phyloP scores from a whole-genome alignment of 2,797 vertebrate genomes.

The Halcyon leucocephala region DNA sequence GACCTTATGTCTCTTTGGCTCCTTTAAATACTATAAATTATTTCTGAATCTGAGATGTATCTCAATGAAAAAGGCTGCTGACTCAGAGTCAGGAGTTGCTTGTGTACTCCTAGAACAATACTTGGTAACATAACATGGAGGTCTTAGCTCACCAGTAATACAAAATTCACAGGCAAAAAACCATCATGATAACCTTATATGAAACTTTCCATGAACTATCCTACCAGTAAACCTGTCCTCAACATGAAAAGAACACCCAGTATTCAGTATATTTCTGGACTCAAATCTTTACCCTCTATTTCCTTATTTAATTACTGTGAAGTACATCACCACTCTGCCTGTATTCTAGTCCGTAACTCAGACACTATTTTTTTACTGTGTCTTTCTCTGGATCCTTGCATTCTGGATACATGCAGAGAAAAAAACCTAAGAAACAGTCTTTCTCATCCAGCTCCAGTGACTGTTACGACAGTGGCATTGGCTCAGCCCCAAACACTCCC shows the following conservation, averaged over 20 bases:
- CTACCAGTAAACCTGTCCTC: not conserved
- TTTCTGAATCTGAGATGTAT: not conserved
- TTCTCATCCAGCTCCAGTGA: not conserved
- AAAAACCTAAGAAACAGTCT: not conserved
- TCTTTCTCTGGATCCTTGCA: not conserved
- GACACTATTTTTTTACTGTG: not conserved
- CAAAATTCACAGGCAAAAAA: not conserved
- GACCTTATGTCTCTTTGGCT: not conserved
- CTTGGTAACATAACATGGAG: not conserved
- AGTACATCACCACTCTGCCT: not conserved
- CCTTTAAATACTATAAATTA: not conserved
- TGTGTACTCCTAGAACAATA: not conserved
- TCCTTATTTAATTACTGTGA: not conserved
- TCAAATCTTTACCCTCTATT: not conserved
- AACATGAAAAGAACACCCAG: not conserved
- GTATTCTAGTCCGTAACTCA: not conserved
- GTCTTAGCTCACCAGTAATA: not conserved
- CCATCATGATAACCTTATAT: not conserved
- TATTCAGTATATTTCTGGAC: not conserved
- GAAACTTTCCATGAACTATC: not conserved
- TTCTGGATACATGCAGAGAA: not conserved
- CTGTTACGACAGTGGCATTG: accelerated
- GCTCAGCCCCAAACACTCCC: not conserved
- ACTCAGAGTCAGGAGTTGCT: not conserved
- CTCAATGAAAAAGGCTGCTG: not conserved